These are phyloP conservation scores for Ursus arctos DNA, from an alignment of 2,113 vertebrate species.

Conservation along the genomic window DNA sequence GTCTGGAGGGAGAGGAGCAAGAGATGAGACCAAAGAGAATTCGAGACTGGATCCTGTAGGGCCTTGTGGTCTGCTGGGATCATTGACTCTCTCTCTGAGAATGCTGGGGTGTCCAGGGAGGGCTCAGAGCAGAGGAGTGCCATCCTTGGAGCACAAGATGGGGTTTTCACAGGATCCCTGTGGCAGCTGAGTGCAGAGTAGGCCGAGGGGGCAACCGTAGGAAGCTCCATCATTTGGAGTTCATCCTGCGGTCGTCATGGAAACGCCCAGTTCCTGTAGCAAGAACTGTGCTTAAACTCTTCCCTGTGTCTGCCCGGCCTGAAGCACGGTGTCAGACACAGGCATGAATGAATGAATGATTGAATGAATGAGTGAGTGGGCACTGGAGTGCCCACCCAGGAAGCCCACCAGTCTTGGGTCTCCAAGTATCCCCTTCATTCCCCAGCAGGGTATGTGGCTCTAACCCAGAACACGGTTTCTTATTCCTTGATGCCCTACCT, in stretches of 20 bases:
- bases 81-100: neutral
- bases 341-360: neutral
- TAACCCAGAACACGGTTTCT: neutral
- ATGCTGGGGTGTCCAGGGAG: neutral
- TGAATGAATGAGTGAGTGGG: fast-evolving
- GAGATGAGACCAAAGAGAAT: too few species aligned
- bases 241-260: neutral
- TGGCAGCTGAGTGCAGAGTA: neutral
- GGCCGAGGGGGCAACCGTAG: too few species aligned
- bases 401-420: neutral
- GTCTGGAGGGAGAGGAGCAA: neutral
- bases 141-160: neutral
- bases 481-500: fast-evolving
- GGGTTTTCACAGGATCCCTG: neutral
- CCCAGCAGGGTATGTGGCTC: fast-evolving
- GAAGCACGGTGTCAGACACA: fast-evolving
- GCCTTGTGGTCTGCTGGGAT: neutral
- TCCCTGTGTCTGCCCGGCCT: fast-evolving
- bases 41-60: fast-evolving
- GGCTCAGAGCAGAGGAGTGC: neutral
- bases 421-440: neutral
- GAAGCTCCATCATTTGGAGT: neutral
- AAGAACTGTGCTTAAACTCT: fast-evolving
- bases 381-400: fast-evolving
- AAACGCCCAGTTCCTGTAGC: neutral